phyloP scores from a whole-genome alignment of 2,888 invertebrate genomes.

The Prosapia bicincta region DNA sequence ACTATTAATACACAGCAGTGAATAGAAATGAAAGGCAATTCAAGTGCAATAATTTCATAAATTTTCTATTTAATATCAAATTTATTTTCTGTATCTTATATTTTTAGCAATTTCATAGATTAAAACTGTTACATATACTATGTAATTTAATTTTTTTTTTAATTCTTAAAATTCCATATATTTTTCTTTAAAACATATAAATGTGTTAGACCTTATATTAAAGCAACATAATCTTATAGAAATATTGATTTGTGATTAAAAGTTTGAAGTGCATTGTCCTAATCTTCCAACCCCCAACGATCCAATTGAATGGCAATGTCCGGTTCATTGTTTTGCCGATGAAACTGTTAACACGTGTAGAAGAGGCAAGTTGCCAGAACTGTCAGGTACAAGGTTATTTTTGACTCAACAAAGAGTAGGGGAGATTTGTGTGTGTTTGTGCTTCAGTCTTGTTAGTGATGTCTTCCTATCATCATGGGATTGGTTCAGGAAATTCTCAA shows the following conservation, averaged over 20 bases:
- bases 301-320: not conserved
- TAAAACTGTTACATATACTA: too few relatives aligned
- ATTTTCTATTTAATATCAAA: too few relatives aligned
- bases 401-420: not conserved
- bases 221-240: too few relatives aligned
- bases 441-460: not conserved
- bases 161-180: too few relatives aligned
- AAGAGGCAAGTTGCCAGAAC: not conserved
- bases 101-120: too few relatives aligned
- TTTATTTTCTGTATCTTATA: too few relatives aligned
- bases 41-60: too few relatives aligned
- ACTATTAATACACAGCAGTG: too few relatives aligned
- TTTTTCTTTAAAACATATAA: too few relatives aligned
- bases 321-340: not conserved
- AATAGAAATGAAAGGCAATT: too few relatives aligned
- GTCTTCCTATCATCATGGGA: not conserved
- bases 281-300: not conserved
- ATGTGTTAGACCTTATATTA: too few relatives aligned
- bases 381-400: not conserved
- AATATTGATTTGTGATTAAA: not conserved
- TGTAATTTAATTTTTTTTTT: too few relatives aligned
- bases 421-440: not conserved
- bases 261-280: not conserved
- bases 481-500: not conserved
- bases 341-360: not conserved